A percentile compares a stretch with the other conserved stretches of the same genome.
These are phyloP conservation scores for Hyla sarda DNA, from an alignment of 2,113 vertebrate species.

Conservation along the genomic window DNA sequence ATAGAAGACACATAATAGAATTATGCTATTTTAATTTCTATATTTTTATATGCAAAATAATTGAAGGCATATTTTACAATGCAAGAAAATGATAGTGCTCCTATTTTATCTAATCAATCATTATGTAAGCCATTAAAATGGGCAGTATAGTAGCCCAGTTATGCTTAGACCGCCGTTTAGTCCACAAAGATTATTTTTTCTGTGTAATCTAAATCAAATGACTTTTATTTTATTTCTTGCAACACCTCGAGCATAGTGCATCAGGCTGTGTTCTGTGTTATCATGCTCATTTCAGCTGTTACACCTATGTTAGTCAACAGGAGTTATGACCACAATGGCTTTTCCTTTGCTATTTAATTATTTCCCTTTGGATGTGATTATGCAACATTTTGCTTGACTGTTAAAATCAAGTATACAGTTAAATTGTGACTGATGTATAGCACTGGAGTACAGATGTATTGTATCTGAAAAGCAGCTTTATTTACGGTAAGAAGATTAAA, in stretches of 20 bases:
- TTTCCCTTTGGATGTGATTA: slow-evolving; percentile 35
- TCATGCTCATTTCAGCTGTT: slow-evolving; percentile 36
- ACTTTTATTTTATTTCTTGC: slow-evolving; percentile 16
- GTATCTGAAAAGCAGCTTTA: slow-evolving; percentile 30
- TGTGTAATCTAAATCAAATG: neutral
- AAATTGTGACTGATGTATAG: slow-evolving; percentile 36
- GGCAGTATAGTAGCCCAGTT: neutral
- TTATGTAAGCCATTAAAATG: neutral
- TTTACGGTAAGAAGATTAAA: slow-evolving; percentile 41
- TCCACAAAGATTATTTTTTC: neutral
- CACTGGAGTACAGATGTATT: slow-evolving; percentile 16
- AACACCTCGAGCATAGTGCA: slow-evolving; percentile 19
- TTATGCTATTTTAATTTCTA: too few species aligned
- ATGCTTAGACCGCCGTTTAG: neutral
- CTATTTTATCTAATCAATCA: neutral
- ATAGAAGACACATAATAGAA: too few species aligned
- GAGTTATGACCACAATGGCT: slow-evolving; percentile 12
- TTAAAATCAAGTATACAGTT: neutral
- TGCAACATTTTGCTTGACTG: slow-evolving; percentile 25
- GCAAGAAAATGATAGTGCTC: neutral
- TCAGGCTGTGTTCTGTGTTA: slow-evolving; percentile 22
- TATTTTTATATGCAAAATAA: neutral
- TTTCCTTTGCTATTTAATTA: slow-evolving; percentile 4
- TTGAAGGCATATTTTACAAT: neutral
- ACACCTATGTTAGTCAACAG: slow-evolving; percentile 27